phyloP scores from a whole-genome alignment of 1,140 invertebrate species.

The Melitaea cinxia region DNA sequence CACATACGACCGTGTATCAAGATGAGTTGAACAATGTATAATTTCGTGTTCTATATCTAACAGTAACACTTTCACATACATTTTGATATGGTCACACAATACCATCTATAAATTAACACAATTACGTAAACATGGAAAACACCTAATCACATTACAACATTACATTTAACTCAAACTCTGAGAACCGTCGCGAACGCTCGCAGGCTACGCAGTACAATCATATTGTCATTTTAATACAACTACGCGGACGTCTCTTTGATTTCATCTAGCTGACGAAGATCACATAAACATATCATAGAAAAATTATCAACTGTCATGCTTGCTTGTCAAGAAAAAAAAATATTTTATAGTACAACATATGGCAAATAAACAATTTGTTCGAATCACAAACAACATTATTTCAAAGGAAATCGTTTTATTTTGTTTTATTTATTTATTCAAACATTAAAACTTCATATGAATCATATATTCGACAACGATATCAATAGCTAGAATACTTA shows the following conservation, averaged over 20 bases:
- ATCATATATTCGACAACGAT: neutral
- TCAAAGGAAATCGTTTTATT: no score
- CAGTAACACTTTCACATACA: conserved; percentile 5
- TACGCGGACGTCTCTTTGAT: conserved; percentile 70
- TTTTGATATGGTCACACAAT: conserved; percentile 13
- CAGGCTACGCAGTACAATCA: conserved; percentile 47
- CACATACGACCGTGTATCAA: no score
- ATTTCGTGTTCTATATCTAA: neutral
- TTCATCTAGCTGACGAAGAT: conserved; percentile 59
- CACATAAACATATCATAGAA: conserved; percentile 10
- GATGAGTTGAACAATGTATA: no score
- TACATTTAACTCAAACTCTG: conserved; percentile 4
- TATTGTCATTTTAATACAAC: conserved; percentile 67
- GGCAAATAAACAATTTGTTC: neutral
- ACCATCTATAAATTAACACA: neutral
- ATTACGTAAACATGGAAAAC: conserved; percentile 4
- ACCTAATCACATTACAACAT: conserved; percentile 8
- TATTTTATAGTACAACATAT: neutral
- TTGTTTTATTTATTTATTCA: neutral
- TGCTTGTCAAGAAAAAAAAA: no score
- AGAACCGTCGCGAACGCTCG: conserved; percentile 1
- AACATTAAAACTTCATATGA: neutral
- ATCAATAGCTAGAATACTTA: neutral
- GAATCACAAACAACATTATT: neutral
- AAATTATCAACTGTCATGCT: neutral